phyloP scores from a whole-genome alignment of 2,888 invertebrate genomes.

The Drosophila sordidula region DNA sequence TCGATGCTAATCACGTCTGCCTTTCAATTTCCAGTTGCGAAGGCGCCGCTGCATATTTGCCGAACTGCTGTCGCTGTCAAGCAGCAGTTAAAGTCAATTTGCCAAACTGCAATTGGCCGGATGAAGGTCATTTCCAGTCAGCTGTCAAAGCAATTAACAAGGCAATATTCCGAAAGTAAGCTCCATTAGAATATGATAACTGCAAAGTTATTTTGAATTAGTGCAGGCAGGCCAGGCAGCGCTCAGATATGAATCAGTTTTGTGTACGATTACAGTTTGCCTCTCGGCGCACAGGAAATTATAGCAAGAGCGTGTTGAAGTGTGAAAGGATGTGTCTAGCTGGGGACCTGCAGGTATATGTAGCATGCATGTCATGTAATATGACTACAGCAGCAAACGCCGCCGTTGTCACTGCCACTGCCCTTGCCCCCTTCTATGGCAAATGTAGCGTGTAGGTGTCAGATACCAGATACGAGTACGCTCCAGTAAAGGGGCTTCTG shows the following conservation, averaged over 20 bases:
- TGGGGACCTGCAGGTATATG: constrained; percentile 31
- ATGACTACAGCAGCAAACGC: constrained; percentile 67
- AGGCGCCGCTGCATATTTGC: constrained; percentile 16
- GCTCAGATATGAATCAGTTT: constrained; percentile 26
- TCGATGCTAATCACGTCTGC: constrained; percentile 69
- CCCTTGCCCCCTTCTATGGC: not conserved
- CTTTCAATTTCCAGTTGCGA: constrained; percentile 49
- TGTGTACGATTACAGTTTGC: constrained; percentile 47
- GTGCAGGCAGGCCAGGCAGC: constrained; percentile 8
- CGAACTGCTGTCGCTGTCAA: constrained; percentile 1
- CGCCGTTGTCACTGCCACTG: constrained; percentile 16
- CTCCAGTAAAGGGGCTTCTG: constrained; percentile 22
- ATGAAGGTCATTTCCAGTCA: constrained; percentile 52
- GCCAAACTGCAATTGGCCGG: constrained; percentile 50
- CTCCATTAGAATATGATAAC: constrained; percentile 37
- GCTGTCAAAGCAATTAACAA: constrained; percentile 55
- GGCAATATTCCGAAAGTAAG: constrained; percentile 37
- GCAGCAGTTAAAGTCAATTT: constrained; percentile 40
- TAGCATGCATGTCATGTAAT: constrained; percentile 59
- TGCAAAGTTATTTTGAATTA: constrained; percentile 48
- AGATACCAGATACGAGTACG: constrained; percentile 51
- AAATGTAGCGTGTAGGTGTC: constrained; percentile 62
- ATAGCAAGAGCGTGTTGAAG: constrained; percentile 73
- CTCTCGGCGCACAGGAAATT: constrained; percentile 66
- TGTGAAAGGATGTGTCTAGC: constrained; percentile 66